Percentiles rank a stretch among this genome's conserved stretches.
Conservation (phyloP, 2,113 vertebrate species). For the Excalfactoria chinensis region DNA sequence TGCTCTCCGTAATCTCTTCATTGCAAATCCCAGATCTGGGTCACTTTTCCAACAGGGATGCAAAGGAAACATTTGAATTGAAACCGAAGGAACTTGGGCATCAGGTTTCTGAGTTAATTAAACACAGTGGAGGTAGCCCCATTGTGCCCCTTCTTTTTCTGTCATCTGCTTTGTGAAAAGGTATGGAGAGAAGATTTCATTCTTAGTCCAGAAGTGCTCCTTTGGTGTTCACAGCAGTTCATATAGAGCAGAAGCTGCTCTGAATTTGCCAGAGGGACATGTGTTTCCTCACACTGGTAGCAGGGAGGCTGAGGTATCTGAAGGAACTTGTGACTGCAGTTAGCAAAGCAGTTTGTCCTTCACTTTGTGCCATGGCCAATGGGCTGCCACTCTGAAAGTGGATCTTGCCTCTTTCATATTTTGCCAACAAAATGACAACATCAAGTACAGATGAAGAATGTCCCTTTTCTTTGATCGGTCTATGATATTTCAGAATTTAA, state of each 20-base stretch:
- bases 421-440: neutral
- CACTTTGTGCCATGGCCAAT: no score
- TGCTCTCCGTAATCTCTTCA: neutral
- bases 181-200: neutral
- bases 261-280: neutral
- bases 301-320: neutral
- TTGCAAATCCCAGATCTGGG: neutral
- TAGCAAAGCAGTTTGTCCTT: neutral
- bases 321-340: neutral
- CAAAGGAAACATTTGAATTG: neutral
- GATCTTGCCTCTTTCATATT: neutral
- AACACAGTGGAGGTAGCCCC: neutral
- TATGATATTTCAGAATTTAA: neutral
- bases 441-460: neutral
- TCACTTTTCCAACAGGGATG: neutral
- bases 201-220: neutral
- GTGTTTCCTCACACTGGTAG: neutral
- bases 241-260: neutral
- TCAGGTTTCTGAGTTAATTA: neutral
- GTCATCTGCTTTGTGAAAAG: neutral
- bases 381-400: neutral
- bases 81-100: neutral
- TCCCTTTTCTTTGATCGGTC: neutral
- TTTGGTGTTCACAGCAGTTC: neutral
- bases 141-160: neutral